A percentile compares a stretch with the other conserved stretches of the same genome.
Evolutionary conservation across 2,113 vertebrate genomes (phyloP).

Genomic region (Microtus oregoni): DNA sequence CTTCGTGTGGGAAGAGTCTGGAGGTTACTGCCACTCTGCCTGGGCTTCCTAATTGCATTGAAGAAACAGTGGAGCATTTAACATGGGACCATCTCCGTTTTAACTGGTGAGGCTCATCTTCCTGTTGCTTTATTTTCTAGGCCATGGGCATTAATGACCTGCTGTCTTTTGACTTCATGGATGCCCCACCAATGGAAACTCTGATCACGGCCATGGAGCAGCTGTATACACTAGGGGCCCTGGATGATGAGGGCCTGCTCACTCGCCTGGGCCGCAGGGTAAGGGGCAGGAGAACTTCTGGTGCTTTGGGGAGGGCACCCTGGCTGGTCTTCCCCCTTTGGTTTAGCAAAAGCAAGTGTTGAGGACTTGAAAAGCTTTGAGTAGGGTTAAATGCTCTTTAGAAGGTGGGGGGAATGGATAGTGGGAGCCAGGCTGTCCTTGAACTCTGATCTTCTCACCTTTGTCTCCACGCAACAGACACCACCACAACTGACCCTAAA

Average conservation of each 20-base stretch:
- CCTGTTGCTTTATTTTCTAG: conserved; percentile 80
- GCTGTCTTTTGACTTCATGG: conserved; percentile 99
- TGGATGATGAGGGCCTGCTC: conserved; percentile 97
- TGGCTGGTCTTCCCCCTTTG: background rate
- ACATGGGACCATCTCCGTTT: background rate
- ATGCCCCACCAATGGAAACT: conserved; percentile 98
- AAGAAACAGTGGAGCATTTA: background rate
- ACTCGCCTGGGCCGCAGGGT: conserved; percentile 97
- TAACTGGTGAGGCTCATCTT: background rate
- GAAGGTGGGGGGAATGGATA: background rate
- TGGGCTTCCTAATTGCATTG: conserved; percentile 20
- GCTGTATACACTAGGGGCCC: conserved; percentile 96
- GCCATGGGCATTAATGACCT: conserved; percentile 99
- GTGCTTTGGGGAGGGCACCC: background rate
- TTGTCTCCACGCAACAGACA: background rate
- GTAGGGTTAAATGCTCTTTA: background rate
- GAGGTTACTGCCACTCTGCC: background rate
- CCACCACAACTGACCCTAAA: too few relatives aligned
- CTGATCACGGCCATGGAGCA: conserved; percentile 99
- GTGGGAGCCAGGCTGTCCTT: background rate
- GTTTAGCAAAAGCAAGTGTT: conserved; percentile 2
- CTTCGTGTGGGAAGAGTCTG: background rate
- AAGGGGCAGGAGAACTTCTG: conserved; percentile 50
- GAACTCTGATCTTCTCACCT: background rate
- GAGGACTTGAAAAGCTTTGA: background rate